Conservation (phyloP, 2,888 invertebrate species). For the Eumerus sabulonum region DNA sequence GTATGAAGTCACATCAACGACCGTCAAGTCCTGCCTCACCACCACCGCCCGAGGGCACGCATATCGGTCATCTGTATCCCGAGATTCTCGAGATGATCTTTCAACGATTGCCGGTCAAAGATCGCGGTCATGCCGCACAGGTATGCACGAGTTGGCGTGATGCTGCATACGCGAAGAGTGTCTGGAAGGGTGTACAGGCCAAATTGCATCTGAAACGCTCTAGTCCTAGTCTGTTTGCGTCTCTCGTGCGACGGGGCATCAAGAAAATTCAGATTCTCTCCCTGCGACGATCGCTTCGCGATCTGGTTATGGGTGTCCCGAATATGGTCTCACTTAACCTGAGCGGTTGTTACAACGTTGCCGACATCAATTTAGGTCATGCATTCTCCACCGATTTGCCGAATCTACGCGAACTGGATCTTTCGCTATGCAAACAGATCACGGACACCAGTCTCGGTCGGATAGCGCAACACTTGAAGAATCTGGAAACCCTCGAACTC, state of each 20-base stretch:
- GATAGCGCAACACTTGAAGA: constrained; percentile 91
- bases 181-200: constrained; percentile 96
- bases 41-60: constrained; percentile 82
- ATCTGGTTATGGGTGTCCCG: constrained; percentile 91
- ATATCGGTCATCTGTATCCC: constrained; percentile 93
- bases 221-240: constrained; percentile 90
- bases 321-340: constrained; percentile 93
- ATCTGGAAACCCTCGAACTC: constrained; percentile 91
- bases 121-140: constrained; percentile 94
- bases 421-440: constrained; percentile 96
- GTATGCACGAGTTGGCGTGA: constrained; percentile 94
- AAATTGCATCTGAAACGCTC: constrained; percentile 91
- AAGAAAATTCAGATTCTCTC: constrained; percentile 93
- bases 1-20: constrained; percentile 69
- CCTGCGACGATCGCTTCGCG: constrained; percentile 88
- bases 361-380: constrained; percentile 90
- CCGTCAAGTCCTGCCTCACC: constrained; percentile 78
- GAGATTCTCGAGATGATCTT: constrained; percentile 96
- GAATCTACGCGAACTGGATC: constrained; percentile 88
- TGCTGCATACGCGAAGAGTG: constrained; percentile 93
- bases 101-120: constrained; percentile 91
- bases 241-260: constrained; percentile 92
- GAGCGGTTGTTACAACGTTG: constrained; percentile 96
- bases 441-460: constrained; percentile 93
- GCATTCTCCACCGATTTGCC: constrained; percentile 89